phyloP scores from a whole-genome alignment of 2,888 invertebrate species.

The Cylindroiulus punctatus region DNA sequence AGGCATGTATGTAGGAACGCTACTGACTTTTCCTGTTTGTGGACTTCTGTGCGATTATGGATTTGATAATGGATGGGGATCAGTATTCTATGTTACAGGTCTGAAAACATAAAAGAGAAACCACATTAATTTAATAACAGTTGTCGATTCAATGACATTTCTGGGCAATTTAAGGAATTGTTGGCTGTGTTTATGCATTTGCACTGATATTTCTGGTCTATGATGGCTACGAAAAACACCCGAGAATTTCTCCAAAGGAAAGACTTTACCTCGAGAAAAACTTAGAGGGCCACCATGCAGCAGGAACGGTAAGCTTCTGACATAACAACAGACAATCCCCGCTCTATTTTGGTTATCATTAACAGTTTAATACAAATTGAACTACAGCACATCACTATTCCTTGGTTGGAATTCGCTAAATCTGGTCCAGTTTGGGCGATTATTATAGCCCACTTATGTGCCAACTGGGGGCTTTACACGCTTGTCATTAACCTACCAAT shows the following conservation, averaged over 20 bases:
- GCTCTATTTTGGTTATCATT: background rate
- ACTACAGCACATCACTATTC: constrained; percentile 64
- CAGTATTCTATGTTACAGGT: constrained; percentile 72
- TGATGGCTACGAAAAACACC: constrained; percentile 71
- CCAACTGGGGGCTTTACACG: constrained; percentile 64
- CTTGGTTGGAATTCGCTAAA: constrained; percentile 68
- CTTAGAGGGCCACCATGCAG: constrained; percentile 51
- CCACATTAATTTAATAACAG: background rate
- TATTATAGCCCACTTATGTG: constrained; percentile 67
- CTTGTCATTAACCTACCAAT: constrained; percentile 66
- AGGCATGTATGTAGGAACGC: constrained; percentile 56
- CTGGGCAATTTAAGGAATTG: constrained; percentile 63
- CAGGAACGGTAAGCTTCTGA: constrained; percentile 49
- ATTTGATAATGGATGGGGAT: constrained; percentile 72
- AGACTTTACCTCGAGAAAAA: constrained; percentile 62
- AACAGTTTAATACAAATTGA: constrained; percentile 29
- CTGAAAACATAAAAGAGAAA: constrained; percentile 55
- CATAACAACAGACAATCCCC: background rate
- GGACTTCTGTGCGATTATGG: constrained; percentile 71
- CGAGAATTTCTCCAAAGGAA: constrained; percentile 69
- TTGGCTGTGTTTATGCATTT: constrained; percentile 67
- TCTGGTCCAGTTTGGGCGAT: constrained; percentile 69
- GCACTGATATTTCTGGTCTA: constrained; percentile 68
- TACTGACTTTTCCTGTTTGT: constrained; percentile 70
- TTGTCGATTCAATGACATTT: background rate